Base-by-base conservation (phyloP, 2,113 vertebrate genomes). In the Dicrurus megarhynchus region DNA sequence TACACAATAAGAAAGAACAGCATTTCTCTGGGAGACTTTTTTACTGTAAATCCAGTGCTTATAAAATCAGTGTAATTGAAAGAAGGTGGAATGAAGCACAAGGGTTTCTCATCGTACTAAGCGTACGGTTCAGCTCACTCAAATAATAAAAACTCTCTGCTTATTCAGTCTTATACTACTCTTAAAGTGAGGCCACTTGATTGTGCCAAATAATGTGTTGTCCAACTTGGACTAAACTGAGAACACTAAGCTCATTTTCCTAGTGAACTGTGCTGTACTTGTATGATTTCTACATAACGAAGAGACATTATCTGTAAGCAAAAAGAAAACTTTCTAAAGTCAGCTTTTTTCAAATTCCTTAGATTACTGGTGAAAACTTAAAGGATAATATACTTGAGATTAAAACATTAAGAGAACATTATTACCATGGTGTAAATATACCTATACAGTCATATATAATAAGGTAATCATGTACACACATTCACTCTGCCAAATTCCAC, bases 191-290 rank as follows among this genome's bases (percentile, higher is more conserved):
- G 73, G 91, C 94, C 78, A 81, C 86, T 93, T 90, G 95, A 88
- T 82, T 96, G 92, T 96, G 95, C 95, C 97, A 98, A 97, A 97
- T 96, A 96, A 95, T 4, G 53, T 94, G 95, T 84, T 97, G 95
- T 96, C 97, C 97, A 97, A 79, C 92, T 97, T 91, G 79, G 91
- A 84, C 84, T 76, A 79, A 92, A 68, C 46, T 8, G 84, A 96
- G 96, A 97, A 97, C 96, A 98, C 92, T 94, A 80, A 97, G 84
- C 80, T 96, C 90, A 95, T 97, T 98, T 96, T 98, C 74, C 73
- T 60, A 88, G 95, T 81, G 89, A 96, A 91, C 96, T 96, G 89
- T 46, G 81, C 87, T 35, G 39, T 74, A 93, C 80, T 97, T 97
- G 65, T 97, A 78, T 20, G 52, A 96, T 84, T 95, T 93, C 61